phyloP scores from a whole-genome alignment of 2,797 vertebrate species.

The Propithecus perrieri region DNA sequence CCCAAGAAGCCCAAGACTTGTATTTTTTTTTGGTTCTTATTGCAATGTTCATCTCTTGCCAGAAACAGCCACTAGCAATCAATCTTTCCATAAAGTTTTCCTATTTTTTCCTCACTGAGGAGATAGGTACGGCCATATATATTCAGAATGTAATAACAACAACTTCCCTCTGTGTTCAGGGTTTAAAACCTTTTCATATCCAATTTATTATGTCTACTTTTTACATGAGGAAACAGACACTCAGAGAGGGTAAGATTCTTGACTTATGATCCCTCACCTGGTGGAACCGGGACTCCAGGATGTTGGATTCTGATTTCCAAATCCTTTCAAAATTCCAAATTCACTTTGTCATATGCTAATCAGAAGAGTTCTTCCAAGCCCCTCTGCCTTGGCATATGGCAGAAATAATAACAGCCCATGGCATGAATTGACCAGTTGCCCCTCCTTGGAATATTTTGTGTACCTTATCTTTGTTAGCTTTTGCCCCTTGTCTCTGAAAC shows the following conservation, averaged over 20 bases:
- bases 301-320: background rate
- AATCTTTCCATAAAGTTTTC: slow-evolving; percentile 64
- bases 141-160: background rate
- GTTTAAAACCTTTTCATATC: background rate
- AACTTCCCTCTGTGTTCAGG: background rate
- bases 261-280: background rate
- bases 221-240: background rate
- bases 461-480: background rate
- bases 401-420: background rate
- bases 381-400: background rate
- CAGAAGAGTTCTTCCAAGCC: background rate
- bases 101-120: slow-evolving; percentile 14
- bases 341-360: background rate
- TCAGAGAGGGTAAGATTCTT: background rate
- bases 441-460: background rate
- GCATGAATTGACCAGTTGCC: background rate
- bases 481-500: background rate
- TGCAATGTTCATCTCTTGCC: slow-evolving; percentile 57
- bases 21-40: slow-evolving; percentile 55
- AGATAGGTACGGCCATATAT: slow-evolving; percentile 23
- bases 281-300: background rate
- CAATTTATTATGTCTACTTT: slow-evolving; percentile 3
- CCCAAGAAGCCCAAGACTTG: slow-evolving; percentile 68
- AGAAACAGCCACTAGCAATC: slow-evolving; percentile 70
- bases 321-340: background rate